Evolutionary conservation across 2,888 invertebrate species (phyloP).

Genomic region (Tillus elongatus): DNA sequence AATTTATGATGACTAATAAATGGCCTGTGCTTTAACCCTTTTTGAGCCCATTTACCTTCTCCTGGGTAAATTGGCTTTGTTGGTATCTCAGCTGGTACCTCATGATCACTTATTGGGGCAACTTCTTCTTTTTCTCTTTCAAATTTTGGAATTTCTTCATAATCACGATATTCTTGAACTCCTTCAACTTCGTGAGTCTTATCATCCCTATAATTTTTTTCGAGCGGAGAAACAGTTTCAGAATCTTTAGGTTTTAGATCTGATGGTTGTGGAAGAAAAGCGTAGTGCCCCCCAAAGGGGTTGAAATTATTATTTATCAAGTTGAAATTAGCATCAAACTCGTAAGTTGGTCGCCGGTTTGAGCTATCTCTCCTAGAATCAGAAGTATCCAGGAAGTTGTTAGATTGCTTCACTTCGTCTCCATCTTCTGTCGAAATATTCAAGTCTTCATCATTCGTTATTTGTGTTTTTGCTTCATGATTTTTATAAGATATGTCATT

Average conservation of each 20-base stretch:
- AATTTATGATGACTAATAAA: slow-evolving; percentile 21
- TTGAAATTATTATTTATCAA: neutral
- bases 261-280: no score
- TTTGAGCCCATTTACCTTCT: slow-evolving; percentile 36
- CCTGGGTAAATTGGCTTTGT: slow-evolving; percentile 39
- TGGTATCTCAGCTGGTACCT: slow-evolving; percentile 30
- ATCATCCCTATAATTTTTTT: slow-evolving; percentile 27
- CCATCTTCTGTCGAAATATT: neutral
- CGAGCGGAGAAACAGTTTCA: neutral
- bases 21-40: slow-evolving; percentile 32
- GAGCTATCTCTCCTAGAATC: neutral
- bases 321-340: neutral
- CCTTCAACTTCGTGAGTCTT: slow-evolving; percentile 22
- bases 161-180: slow-evolving; percentile 13
- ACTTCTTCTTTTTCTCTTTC: slow-evolving; percentile 17
- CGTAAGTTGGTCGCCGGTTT: neutral
- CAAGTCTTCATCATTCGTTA: neutral
- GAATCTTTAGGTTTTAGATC: neutral
- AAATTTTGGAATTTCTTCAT: slow-evolving; percentile 11
- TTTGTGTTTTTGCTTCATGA: neutral
- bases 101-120: slow-evolving; percentile 25
- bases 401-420: neutral
- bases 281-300: no score
- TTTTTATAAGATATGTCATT: neutral
- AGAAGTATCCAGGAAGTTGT: no score